These are phyloP conservation scores for Pogona vitticeps DNA, from an alignment of 2,113 vertebrate genomes.

Conservation along the genomic window DNA sequence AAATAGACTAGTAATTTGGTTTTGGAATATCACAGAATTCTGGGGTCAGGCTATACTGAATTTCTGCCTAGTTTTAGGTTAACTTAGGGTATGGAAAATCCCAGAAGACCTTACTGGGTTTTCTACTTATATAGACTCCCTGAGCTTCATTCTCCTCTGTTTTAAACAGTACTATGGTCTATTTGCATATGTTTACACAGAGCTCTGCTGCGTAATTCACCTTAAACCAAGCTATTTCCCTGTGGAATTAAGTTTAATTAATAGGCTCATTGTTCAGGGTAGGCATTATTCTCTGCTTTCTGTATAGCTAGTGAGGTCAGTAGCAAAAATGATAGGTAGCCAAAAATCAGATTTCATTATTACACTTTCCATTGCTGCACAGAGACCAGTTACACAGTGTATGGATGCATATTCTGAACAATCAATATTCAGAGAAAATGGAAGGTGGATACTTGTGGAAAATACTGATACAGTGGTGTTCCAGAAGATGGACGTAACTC, in stretches of 20 bases:
- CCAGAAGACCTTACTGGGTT: background rate
- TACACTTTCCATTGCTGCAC: background rate
- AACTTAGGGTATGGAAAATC: background rate
- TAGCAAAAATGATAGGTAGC: background rate
- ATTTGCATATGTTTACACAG: background rate
- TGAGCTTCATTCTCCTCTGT: background rate
- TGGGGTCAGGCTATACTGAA: background rate
- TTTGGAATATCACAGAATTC: background rate
- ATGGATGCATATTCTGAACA: background rate
- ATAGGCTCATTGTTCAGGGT: constrained; percentile 48
- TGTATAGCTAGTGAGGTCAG: constrained; percentile 12
- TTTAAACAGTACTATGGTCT: background rate
- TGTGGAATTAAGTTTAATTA: constrained; percentile 59
- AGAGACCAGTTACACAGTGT: background rate
- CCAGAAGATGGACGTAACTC: too few species aligned
- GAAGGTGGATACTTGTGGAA: background rate
- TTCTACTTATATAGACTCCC: background rate
- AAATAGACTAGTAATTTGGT: background rate
- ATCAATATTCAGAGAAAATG: background rate
- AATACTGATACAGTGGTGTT: too few species aligned
- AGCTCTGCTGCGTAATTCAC: background rate
- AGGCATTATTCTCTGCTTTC: constrained; percentile 7
- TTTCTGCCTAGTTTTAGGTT: background rate
- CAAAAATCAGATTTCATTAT: background rate
- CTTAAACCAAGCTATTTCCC: constrained; percentile 63